Conservation (phyloP, 1,140 invertebrate species). For the Brachionus manjavacas region DNA sequence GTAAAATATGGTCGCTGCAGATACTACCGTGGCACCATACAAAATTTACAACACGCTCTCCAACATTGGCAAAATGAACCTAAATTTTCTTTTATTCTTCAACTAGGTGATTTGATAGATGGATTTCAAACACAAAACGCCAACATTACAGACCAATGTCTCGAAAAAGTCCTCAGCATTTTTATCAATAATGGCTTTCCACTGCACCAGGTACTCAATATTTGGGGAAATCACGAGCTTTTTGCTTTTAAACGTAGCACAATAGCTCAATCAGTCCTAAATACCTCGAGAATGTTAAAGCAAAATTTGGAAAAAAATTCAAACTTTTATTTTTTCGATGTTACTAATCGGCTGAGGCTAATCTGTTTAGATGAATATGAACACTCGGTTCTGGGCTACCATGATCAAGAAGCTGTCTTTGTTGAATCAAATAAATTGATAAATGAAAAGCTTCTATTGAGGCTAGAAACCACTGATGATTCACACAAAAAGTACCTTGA, state of each 20-base stretch:
- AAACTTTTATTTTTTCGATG: slow-evolving; percentile 50
- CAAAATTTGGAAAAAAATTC: not conserved
- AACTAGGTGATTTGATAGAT: slow-evolving; percentile 57
- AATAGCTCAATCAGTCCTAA: slow-evolving; percentile 45
- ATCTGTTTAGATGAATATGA: slow-evolving; percentile 56
- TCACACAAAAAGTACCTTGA: slow-evolving; percentile 48
- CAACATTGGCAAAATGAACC: slow-evolving; percentile 46
- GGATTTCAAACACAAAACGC: slow-evolving; percentile 46
- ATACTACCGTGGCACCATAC: slow-evolving; percentile 52
- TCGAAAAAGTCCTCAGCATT: slow-evolving; percentile 44
- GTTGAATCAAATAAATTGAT: slow-evolving; percentile 45
- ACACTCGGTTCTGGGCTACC: slow-evolving; percentile 50
- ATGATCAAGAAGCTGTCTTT: slow-evolving; percentile 6
- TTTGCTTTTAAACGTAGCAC: slow-evolving; percentile 52
- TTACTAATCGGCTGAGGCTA: slow-evolving; percentile 47
- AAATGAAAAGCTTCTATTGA: slow-evolving; percentile 46
- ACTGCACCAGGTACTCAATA: slow-evolving; percentile 50
- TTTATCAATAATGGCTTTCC: slow-evolving; percentile 43
- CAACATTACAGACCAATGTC: slow-evolving; percentile 11
- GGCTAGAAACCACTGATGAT: slow-evolving; percentile 47
- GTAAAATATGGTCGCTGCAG: slow-evolving; percentile 49
- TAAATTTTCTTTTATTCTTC: slow-evolving; percentile 49
- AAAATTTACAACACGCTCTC: slow-evolving; percentile 49
- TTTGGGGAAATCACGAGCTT: slow-evolving; percentile 57
- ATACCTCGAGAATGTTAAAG: slow-evolving; percentile 14